Conservation (phyloP, 2,113 vertebrate genomes). For the Paradoxurus hermaphroditus region DNA sequence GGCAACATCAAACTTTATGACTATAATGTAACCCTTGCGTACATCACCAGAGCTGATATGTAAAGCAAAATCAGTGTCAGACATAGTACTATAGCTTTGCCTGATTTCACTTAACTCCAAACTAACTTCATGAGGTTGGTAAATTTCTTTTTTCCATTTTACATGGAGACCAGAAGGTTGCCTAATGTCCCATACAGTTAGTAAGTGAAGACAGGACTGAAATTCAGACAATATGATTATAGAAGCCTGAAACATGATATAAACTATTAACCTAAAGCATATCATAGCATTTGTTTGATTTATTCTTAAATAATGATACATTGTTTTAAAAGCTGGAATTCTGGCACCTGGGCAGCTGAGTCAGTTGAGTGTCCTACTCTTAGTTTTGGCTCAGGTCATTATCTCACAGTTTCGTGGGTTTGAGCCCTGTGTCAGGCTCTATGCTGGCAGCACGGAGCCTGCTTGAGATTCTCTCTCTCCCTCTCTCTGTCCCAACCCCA, state of each 20-base stretch:
- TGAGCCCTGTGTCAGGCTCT: too few relatives aligned
- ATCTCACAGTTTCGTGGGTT: too few relatives aligned
- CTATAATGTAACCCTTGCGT: neutral
- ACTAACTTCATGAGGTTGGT: neutral
- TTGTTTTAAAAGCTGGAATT: neutral
- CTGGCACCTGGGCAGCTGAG: too few relatives aligned
- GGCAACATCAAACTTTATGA: neutral
- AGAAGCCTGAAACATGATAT: neutral
- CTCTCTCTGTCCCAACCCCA: too few relatives aligned
- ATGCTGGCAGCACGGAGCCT: too few relatives aligned
- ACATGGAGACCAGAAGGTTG: neutral
- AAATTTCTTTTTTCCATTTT: neutral
- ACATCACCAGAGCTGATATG: neutral
- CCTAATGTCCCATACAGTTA: neutral
- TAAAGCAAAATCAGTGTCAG: neutral
- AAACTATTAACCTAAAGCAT: neutral
- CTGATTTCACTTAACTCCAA: neutral
- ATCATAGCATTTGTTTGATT: neutral
- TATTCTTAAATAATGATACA: neutral
- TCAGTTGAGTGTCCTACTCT: too few relatives aligned
- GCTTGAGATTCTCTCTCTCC: too few relatives aligned
- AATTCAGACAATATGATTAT: neutral
- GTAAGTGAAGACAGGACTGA: neutral
- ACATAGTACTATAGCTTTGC: neutral
- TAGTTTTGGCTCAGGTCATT: too few relatives aligned